These are phyloP conservation scores for Melieria omissa DNA, from an alignment of 2,888 invertebrate genomes.

Conservation along the genomic window DNA sequence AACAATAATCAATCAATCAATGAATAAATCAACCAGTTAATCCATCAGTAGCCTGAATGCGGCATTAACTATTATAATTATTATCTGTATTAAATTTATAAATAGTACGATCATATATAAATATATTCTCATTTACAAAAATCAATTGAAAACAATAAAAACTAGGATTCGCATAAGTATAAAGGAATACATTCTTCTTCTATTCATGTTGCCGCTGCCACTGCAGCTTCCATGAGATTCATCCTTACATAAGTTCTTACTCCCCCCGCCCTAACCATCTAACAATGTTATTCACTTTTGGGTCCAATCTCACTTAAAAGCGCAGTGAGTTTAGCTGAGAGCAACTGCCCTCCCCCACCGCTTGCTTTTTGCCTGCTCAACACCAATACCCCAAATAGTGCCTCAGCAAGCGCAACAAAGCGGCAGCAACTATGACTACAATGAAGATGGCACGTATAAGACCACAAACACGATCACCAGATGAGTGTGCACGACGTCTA, in stretches of 20 bases:
- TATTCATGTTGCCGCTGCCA: conserved; percentile 27
- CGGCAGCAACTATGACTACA: conserved; percentile 51
- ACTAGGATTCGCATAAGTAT: conserved; percentile 53
- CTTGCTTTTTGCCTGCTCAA: too few species aligned
- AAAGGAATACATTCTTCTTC: conserved; percentile 40
- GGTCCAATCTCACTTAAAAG: too few species aligned
- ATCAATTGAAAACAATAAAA: conserved; percentile 43
- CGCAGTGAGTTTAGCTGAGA: too few species aligned
- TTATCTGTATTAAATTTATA: conserved; percentile 32
- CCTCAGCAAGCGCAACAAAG: too few species aligned
- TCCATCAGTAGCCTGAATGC: conserved; percentile 45
- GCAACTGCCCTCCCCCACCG: too few species aligned
- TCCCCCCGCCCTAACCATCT: too few species aligned
- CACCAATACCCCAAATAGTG: too few species aligned
- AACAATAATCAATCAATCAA: conserved; percentile 47
- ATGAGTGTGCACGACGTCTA: conserved; percentile 46
- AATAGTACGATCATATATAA: conserved; percentile 33
- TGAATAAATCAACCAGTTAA: conserved; percentile 33
- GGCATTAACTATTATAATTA: conserved; percentile 53
- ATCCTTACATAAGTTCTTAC: too few species aligned
- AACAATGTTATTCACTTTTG: too few species aligned
- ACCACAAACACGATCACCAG: conserved; percentile 63
- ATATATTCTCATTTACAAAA: conserved; percentile 47
- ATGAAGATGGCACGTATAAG: conserved; percentile 64
- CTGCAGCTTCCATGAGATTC: conserved; percentile 27